Percentiles rank a stretch among this genome's conserved stretches.
Conservation (phyloP, 2,113 vertebrate species). For the Porphyrio hochstetteri region DNA sequence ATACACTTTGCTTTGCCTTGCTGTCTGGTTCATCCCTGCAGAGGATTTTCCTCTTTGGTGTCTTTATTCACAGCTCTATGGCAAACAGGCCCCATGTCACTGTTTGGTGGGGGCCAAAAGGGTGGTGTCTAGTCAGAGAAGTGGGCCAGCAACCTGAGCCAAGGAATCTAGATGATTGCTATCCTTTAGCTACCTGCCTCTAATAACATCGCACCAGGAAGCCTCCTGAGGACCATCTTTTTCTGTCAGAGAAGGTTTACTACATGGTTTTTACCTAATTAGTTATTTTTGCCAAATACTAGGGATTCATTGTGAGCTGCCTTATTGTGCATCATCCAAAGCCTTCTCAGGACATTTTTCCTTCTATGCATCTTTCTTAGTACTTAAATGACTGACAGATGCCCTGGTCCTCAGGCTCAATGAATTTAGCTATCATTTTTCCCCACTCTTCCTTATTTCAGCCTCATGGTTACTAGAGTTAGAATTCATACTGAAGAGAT, state of each 20-base stretch:
- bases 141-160: not conserved
- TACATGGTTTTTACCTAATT: not conserved
- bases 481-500: not conserved
- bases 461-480: not conserved
- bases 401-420: not conserved
- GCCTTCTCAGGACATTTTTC: not conserved
- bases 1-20: not conserved
- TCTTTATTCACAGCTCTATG: not conserved
- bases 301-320: not conserved
- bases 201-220: accelerated
- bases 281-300: not conserved
- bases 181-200: not conserved
- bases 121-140: not conserved
- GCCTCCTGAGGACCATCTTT: not conserved
- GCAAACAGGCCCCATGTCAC: not conserved
- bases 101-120: not conserved
- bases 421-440: not conserved
- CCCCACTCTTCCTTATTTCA: not conserved
- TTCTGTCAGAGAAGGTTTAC: not conserved
- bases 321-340: not conserved
- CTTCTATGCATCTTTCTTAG: not conserved
- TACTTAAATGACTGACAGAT: not conserved
- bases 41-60: not conserved
- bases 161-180: not conserved
- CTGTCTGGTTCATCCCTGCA: not conserved